These are phyloP conservation scores for Sciurus carolinensis DNA, from an alignment of 2,797 vertebrate genomes.

Conservation along the genomic window DNA sequence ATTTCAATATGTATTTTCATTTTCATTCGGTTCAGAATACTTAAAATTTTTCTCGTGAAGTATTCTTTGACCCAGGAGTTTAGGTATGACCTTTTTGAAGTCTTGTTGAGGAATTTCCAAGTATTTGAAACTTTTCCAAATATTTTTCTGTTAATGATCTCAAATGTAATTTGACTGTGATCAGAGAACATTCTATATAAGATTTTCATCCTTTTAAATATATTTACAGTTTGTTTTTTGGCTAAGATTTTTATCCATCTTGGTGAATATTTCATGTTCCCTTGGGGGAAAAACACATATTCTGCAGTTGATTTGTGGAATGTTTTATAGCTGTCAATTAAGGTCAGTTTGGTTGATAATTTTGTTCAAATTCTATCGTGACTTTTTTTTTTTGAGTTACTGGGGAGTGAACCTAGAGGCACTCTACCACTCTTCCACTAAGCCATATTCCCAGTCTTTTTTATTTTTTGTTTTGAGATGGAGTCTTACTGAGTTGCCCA, in stretches of 20 bases:
- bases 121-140: slow-evolving; percentile 41
- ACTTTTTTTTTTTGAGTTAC: no score
- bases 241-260: not conserved
- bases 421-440: no score
- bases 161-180: slow-evolving; percentile 6
- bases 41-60: slow-evolving; percentile 36
- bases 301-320: not conserved
- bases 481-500: no score
- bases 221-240: not conserved
- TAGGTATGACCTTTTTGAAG: not conserved
- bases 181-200: not conserved
- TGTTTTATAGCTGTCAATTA: not conserved
- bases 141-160: slow-evolving; percentile 11
- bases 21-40: not conserved
- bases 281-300: not conserved
- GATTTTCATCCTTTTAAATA: slow-evolving; percentile 7
- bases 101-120: slow-evolving; percentile 24
- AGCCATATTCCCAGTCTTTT: no score
- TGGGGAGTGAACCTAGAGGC: no score
- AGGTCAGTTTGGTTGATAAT: not conserved
- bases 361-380: not conserved
- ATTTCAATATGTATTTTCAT: not conserved
- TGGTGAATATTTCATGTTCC: slow-evolving; percentile 11
- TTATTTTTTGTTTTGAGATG: no score
- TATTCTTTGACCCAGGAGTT: not conserved